Percentiles rank a stretch among this genome's conserved stretches.
Evolutionary conservation across 1,140 invertebrate species (phyloP).

Genomic region (Sinella curviseta): DNA sequence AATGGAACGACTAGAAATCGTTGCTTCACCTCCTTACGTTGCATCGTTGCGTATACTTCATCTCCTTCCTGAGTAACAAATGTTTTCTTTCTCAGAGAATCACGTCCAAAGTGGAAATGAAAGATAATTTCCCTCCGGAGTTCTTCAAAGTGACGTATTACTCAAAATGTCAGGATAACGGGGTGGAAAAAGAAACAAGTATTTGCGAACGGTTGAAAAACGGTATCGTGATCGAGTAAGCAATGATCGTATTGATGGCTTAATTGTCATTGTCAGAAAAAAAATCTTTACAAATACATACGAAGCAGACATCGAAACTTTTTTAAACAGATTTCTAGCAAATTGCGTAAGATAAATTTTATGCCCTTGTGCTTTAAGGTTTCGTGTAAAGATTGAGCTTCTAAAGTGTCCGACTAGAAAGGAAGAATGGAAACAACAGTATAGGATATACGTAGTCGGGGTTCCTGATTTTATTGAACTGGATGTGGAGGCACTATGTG

Average conservation of each 20-base stretch:
- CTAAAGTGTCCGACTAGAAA: constrained; percentile 69
- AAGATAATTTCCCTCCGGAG: constrained; percentile 59
- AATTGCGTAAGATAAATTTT: constrained; percentile 2
- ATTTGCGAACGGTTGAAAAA: constrained; percentile 82
- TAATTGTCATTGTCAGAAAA: too few relatives aligned
- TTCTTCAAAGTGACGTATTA: constrained; percentile 75
- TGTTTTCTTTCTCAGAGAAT: constrained; percentile 68
- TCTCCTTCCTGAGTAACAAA: too few relatives aligned
- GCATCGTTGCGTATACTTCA: too few relatives aligned
- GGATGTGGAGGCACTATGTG: constrained; percentile 82
- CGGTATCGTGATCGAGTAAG: constrained; percentile 70
- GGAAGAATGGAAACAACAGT: constrained; percentile 74
- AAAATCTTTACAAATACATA: too few relatives aligned
- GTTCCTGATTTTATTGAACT: constrained; percentile 81
- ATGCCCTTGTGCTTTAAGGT: constrained; percentile 4
- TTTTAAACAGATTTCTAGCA: constrained; percentile 18
- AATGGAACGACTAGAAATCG: too few relatives aligned
- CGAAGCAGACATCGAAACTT: not conserved
- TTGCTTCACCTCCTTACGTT: too few relatives aligned
- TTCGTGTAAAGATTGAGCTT: constrained; percentile 50
- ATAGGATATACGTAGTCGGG: constrained; percentile 88
- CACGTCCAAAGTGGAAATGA: constrained; percentile 87
- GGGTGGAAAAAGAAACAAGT: constrained; percentile 65
- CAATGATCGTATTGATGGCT: not conserved
- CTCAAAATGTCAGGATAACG: constrained; percentile 75